phyloP scores from a whole-genome alignment of 2,797 vertebrate genomes.

The Onychomys leucogaster region DNA sequence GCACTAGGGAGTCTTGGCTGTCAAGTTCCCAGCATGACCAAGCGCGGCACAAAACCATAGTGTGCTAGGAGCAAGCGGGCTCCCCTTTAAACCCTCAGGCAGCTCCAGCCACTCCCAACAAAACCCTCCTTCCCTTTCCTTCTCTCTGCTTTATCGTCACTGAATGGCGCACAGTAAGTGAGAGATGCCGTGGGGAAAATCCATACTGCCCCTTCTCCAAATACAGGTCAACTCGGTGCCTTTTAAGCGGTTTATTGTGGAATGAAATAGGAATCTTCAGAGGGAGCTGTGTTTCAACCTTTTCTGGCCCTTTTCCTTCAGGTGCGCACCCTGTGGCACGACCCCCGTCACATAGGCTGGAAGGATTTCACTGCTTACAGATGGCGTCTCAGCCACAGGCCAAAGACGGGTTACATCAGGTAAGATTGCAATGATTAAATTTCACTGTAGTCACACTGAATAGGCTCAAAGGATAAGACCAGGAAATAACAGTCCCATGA shows the following conservation, averaged over 20 bases:
- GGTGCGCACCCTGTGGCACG: constrained; percentile 99
- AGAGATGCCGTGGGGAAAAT: not conserved
- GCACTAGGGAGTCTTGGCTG: not conserved
- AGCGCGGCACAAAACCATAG: not conserved
- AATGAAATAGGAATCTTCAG: not conserved
- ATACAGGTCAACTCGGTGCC: not conserved
- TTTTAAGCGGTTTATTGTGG: not conserved
- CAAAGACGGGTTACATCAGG: constrained; percentile 98
- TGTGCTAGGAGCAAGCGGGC: not conserved
- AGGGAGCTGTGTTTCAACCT: not conserved
- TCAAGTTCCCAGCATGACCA: not conserved
- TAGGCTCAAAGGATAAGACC: not conserved
- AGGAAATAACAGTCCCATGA: not conserved
- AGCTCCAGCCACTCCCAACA: not conserved
- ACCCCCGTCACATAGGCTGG: constrained; percentile 98
- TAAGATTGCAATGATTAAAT: constrained; percentile 77
- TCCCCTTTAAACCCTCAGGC: not conserved
- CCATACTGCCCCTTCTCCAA: not conserved
- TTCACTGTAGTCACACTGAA: not conserved
- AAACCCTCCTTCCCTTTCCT: not conserved
- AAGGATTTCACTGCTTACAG: constrained; percentile 99
- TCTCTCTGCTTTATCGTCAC: not conserved
- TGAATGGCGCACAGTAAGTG: not conserved
- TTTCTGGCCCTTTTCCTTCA: constrained; percentile 78
- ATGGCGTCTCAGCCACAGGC: constrained; percentile 98